Conservation (phyloP, 2,888 invertebrate species). For the Melanargia galathea region DNA sequence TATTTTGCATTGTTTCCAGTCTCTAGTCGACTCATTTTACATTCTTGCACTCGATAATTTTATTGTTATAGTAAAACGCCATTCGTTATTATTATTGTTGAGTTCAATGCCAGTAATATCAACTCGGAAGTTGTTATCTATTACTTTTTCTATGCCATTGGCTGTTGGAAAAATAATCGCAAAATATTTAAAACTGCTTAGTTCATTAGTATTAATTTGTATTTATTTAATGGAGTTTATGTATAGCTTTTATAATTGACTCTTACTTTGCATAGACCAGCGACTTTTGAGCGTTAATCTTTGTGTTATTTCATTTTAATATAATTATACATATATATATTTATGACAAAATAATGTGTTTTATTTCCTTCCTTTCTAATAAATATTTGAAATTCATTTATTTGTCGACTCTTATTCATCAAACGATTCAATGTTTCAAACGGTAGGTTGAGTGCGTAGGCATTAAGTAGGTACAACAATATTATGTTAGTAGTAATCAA, state of each 20-base stretch:
- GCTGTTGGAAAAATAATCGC: background rate
- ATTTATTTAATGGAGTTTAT: background rate
- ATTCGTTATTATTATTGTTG: background rate
- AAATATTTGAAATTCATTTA: too few relatives aligned
- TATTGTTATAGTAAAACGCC: background rate
- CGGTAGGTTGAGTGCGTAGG: too few relatives aligned
- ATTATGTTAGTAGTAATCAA: too few relatives aligned
- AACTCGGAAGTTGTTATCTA: conserved; percentile 1
- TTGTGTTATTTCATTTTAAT: too few relatives aligned
- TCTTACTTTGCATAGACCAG: background rate
- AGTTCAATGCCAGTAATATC: background rate
- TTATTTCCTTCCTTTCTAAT: too few relatives aligned
- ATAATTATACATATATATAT: too few relatives aligned
- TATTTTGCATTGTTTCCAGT: conserved; percentile 3
- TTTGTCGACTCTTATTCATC: too few relatives aligned
- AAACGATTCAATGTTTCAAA: too few relatives aligned
- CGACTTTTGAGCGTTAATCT: too few relatives aligned
- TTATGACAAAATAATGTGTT: too few relatives aligned
- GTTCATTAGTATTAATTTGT: background rate
- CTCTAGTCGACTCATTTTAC: conserved; percentile 1
- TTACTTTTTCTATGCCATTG: background rate
- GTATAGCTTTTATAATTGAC: background rate
- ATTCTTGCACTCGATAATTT: background rate
- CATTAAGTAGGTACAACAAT: too few relatives aligned
- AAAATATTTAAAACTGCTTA: background rate